Percentiles rank a stretch among this genome's conserved stretches.
Conservation (phyloP, 2,113 vertebrate species). For the Bubo bubo region DNA sequence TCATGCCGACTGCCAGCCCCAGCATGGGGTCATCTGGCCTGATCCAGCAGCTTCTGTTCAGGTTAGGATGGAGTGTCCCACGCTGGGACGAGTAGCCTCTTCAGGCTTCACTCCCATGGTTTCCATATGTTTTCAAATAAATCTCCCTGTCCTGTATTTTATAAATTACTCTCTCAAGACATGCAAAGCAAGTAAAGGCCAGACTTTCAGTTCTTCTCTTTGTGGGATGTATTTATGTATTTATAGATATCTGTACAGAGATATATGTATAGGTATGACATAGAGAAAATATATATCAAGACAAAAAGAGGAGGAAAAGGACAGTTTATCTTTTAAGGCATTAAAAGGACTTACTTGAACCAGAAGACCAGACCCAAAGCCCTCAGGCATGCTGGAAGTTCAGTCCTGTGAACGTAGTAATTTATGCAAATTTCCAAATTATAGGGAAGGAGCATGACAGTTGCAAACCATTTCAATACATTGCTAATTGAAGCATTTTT, state of each 20-base stretch:
- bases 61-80: neutral
- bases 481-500: neutral
- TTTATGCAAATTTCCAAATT: slow-evolving; percentile 12
- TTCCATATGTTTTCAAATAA: slow-evolving; percentile 50
- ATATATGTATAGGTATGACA: neutral
- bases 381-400: neutral
- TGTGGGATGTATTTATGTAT: neutral
- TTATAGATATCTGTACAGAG: neutral
- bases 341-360: neutral
- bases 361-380: neutral
- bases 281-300: neutral
- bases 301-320: neutral
- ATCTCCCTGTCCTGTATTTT: neutral
- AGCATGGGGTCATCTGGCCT: neutral
- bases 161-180: slow-evolving; percentile 45
- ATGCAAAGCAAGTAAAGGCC: neutral
- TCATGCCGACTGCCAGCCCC: neutral
- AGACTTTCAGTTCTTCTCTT: neutral
- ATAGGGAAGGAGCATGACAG: neutral
- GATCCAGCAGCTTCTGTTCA: slow-evolving; percentile 31
- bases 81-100: slow-evolving; percentile 26
- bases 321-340: neutral
- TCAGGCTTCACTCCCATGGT: neutral
- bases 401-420: neutral
- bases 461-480: neutral